Conservation (phyloP, 2,797 vertebrate genomes). For the Enteromius afrohamiltoni region DNA sequence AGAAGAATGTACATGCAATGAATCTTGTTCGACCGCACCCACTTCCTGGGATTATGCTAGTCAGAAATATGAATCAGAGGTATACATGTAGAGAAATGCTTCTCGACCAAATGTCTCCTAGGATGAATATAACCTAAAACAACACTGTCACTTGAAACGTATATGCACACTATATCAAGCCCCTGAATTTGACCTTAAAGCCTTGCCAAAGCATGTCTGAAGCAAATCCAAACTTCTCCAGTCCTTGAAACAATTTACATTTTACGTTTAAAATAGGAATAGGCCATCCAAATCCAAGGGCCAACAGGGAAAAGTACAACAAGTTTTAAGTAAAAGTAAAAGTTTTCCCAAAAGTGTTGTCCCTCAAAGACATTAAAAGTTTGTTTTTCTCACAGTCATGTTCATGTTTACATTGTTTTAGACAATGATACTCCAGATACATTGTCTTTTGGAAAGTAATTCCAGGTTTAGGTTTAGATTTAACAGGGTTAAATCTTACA, state of each 20-base stretch:
- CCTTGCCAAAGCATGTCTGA: slow-evolving; percentile 45
- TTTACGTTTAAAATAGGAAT: neutral
- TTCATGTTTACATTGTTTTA: neutral
- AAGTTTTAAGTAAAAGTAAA: neutral
- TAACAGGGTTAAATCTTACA: neutral
- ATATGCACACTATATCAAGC: slow-evolving; percentile 14
- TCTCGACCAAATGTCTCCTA: slow-evolving; percentile 32
- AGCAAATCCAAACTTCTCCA: slow-evolving; percentile 6
- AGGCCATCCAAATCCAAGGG: neutral
- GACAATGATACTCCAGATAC: neutral
- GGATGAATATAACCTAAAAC: slow-evolving; percentile 44
- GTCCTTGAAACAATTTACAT: neutral
- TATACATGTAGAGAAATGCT: slow-evolving; percentile 20
- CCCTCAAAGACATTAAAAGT: slow-evolving; percentile 2
- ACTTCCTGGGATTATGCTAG: slow-evolving; percentile 35
- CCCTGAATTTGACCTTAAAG: slow-evolving; percentile 31
- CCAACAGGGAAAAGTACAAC: neutral
- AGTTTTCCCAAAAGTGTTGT: neutral
- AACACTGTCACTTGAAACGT: slow-evolving; percentile 41
- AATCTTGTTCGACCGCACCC: slow-evolving; percentile 48
- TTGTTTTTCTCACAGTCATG: neutral
- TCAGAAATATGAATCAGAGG: slow-evolving; percentile 40
- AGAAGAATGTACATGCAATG: slow-evolving; percentile 47
- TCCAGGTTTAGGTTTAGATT: slow-evolving; percentile 4
- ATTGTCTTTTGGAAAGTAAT: slow-evolving; percentile 23